Base-by-base conservation (phyloP, 2,113 vertebrate species). In the Ia io region DNA sequence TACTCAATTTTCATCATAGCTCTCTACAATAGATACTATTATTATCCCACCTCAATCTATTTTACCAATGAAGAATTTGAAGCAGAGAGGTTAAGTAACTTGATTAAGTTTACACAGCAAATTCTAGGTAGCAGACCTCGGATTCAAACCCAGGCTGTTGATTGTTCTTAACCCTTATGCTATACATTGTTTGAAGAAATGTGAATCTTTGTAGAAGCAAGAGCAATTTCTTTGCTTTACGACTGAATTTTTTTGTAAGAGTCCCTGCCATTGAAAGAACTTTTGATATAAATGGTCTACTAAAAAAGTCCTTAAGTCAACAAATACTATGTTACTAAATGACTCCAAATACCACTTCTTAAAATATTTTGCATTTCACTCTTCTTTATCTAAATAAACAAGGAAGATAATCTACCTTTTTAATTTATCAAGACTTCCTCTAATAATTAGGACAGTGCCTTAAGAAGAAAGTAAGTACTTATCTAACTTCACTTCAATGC, bases 381-480 rank as follows among this genome's bases (percentile, higher is more conserved):
- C 20, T 87, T 70, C 17, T 88, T 86, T 82, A 86, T 51, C 80
- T 90, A 32, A 51, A 14, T 56, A 56, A 12, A 65, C 87, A 70
- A 74, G 13, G 28, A 94, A 93, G 14, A 14, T 37, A 73, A 35
- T 25, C 11, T 84, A 61, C 28, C 17, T 23, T 84, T 88, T 90
- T 82, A 94, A 69, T 70, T 84, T 84, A 85, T 82, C 35, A 88
- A 9, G n/a, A 73, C 3, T 67, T 84, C 42, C 80, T 73, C 32
- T 25, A 96, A 35, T 71, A 88, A 94, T 83, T 77, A 82, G 35
- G 63, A 9, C 10, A 84, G 77, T 80, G 17, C 6, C 6, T n/a
- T 78, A 90, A 32, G 67, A 94, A 79, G 22, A 91, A 80, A 90
- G 35, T 53, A 87, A 93, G 9, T 47, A 74, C 4, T 83, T 94